Evolutionary conservation across 2,113 vertebrate genomes (phyloP).

Genomic region (Amphiprion ocellaris): DNA sequence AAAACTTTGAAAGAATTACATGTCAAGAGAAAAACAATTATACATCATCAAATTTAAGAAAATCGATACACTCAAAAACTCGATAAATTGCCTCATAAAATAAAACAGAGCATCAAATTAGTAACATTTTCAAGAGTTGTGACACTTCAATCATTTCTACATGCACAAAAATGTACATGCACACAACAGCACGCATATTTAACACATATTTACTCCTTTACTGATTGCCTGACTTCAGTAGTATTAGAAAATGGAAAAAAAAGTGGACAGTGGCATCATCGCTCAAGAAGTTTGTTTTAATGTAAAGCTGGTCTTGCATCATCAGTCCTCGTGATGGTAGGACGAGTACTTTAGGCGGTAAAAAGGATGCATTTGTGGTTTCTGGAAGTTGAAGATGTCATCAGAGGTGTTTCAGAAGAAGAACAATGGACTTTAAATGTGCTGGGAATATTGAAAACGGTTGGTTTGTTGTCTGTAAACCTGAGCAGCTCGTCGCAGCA

Average conservation of each 20-base stretch:
- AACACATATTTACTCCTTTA: conserved; percentile 76
- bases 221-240: conserved; percentile 86
- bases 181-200: conserved; percentile 73
- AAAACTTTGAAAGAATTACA: conserved; percentile 42
- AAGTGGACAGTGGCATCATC: conserved; percentile 32
- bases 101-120: conserved; percentile 72
- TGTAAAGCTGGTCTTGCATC: conserved; percentile 10
- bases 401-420: conserved; percentile 9
- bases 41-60: conserved; percentile 56
- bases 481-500: conserved; percentile 53
- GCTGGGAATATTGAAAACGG: conserved; percentile 1
- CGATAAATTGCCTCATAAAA: conserved; percentile 70
- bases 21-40: conserved; percentile 53
- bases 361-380: conserved; percentile 8
- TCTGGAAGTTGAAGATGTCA: not conserved
- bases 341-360: not conserved
- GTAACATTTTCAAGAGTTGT: conserved; percentile 64
- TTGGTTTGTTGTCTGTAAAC: conserved; percentile 39
- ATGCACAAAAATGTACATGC: conserved; percentile 73
- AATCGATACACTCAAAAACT: conserved; percentile 60
- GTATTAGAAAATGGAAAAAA: conserved; percentile 79
- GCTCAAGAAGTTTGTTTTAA: conserved; percentile 5
- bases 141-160: conserved; percentile 73
- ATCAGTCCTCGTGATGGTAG: not conserved
- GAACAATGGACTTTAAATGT: conserved; percentile 17